Base-by-base conservation (phyloP, 92 coral and sea anemone species). In the Zoanthus sociatus region DNA sequence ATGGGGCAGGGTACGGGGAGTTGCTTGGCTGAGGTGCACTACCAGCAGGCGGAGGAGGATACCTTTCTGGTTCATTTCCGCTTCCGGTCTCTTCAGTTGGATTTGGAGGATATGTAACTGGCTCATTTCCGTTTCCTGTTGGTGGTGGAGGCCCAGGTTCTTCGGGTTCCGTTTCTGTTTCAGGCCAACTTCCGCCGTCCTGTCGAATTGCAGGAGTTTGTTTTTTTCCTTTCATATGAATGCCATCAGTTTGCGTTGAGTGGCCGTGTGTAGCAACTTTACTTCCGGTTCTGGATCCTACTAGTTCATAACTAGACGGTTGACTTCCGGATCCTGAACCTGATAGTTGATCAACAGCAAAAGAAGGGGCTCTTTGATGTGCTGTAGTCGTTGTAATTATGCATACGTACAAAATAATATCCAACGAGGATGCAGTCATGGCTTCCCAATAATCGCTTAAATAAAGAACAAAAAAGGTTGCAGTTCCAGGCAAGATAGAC, bases 101-200 rank as follows among this genome's bases (percentile, higher is more conserved):
- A 73, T 0, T 44, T 73, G 77, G 55, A 73, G 53, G 7, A 45
- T 45, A 14, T 17, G 77, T 14, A 12, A 37, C 12, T 77, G 67
- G 68, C 6, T 66, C 42, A 75, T 45, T 75, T 75, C 78, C 82
- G 47, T 58, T 77, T 53, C 82, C 82, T 44, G 66, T 12, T 51
- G 82, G 47, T 32, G 82, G 82, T 7, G 55, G 55, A 50, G 55
- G 13, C n/a, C 64, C 37, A 0, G 82, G 67, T 9, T 33, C 67
- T 77, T 77, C 82, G 30, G 58, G 12, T 54, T 13, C 21, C 30
- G 60, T 42, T 44, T 79, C 72, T 37, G 84, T 64, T 3, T 63
- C 74, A 64, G 74, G 84, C 72, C 73, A 63, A 45, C 74, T 64
- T 20, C 73, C 73, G 37, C 74, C 84, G 45, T 79, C 73, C 73